Base-by-base conservation (phyloP, 2,797 vertebrate species). In the Anguilla marmorata region DNA sequence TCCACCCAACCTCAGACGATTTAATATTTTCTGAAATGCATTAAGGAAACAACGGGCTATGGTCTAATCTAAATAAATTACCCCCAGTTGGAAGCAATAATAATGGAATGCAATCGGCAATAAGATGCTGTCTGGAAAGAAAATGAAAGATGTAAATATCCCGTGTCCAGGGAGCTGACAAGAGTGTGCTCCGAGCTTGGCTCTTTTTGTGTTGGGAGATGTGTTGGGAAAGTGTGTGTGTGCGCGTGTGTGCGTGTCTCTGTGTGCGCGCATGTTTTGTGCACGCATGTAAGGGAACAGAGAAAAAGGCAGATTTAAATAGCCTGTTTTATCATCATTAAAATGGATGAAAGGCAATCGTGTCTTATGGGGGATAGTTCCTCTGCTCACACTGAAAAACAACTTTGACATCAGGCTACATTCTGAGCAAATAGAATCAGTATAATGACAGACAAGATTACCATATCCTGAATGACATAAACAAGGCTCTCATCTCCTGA, bases 61-160 rank as follows among this genome's bases (percentile, higher is more conserved):
- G 90, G 92, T 95, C 96, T 95, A 96, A 96, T 96, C 94, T 94
- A 95, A 96, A 96, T 95, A 95, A 96, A 96, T 96, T 96, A 94
- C 91, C 93, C 95, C 94, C 94, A 93, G 95, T 95, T 95, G 94
- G 94, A 95, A 93, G 90, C 91, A 94, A 92, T 94, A 95, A 96
- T 96, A 96, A 95, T 93, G 92, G 90, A 93, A 93, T 91, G 93
- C 94, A 94, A 95, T 94, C 95, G 94, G 94, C 93, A 94, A 94
- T 95, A 94, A 94, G 92, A 92, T 90, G 91, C 91, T 91, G 94
- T 94, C 93, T 94, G 87, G 86, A 91, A 95, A 95, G 93, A 93
- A 96, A 95, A 95, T 96, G 94, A 96, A 95, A 94, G 93, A 92
- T 92, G 94, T 95, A 95, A 96, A 96, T 95, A 95, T 94, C 91